A percentile compares a stretch with the other conserved stretches of the same genome.
phyloP scores from a whole-genome alignment of 2,797 vertebrate species.

The Danio aesculapii region DNA sequence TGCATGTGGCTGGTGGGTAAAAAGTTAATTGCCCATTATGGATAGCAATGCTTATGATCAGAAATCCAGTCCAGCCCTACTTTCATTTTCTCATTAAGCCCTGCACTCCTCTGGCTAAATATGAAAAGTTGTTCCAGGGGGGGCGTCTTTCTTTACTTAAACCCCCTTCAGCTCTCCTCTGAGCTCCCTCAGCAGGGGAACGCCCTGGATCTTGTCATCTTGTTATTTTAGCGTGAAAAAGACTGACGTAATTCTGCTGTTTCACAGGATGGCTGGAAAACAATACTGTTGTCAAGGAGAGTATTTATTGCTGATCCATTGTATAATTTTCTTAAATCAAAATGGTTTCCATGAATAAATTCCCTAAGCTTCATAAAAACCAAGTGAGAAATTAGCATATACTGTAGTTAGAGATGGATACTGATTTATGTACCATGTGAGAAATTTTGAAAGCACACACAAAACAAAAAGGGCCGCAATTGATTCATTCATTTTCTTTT shows the following conservation, averaged over 20 bases:
- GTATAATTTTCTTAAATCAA: constrained; percentile 42
- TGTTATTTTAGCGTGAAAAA: constrained; percentile 32
- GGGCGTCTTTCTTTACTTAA: constrained; percentile 12
- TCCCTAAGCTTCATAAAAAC: constrained; percentile 5
- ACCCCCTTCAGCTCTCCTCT: constrained; percentile 25
- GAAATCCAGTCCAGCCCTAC: constrained; percentile 30
- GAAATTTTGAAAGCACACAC: constrained; percentile 32
- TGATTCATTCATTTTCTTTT: too few species aligned
- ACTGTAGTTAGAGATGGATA: not conserved
- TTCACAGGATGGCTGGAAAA: constrained; percentile 46
- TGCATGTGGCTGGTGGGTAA: not conserved
- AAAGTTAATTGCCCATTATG: not conserved
- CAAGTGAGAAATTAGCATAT: not conserved
- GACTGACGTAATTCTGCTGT: constrained; percentile 7
- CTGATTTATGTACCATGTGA: not conserved
- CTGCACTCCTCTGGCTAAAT: constrained; percentile 50
- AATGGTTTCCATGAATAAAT: constrained; percentile 7
- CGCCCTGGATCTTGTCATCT: constrained; percentile 59
- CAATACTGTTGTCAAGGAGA: constrained; percentile 53
- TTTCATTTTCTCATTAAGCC: constrained; percentile 50
- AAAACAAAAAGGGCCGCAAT: too few species aligned
- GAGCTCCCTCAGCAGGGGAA: constrained; percentile 54
- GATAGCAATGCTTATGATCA: constrained; percentile 18
- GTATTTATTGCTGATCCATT: constrained; percentile 51
- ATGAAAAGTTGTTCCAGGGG: constrained; percentile 39